Base-by-base conservation (phyloP, 2,113 vertebrate species). In the Verasper variegatus region DNA sequence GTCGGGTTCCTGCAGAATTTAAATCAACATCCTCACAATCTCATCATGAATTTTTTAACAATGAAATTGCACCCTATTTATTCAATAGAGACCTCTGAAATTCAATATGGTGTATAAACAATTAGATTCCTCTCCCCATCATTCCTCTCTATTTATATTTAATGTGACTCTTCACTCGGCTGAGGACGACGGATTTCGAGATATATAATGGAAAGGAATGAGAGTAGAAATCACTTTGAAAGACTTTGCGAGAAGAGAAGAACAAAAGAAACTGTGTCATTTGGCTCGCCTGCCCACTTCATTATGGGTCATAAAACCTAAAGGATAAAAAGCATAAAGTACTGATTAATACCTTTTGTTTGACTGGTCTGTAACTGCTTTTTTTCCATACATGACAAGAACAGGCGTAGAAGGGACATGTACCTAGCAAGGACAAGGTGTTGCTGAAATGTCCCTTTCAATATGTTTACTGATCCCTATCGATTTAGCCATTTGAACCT, bases 61-160 rank as follows among this genome's bases (percentile, higher is more conserved):
- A 75, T 76, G 76, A 89, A 91, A 93, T 90, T 88, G 83, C 63
- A 63, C 58, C 73, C 79, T 82, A 84, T 93, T 94, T 92, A 92
- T 90, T 89, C 84, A 91, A 90, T 82, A 84, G 85, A 93, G 91
- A 83, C 74, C 77, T 92, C 78, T 71, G 85, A 92, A 88, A 93
- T 92, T 88, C 83, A 92, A 88, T 86, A 88, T 77, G 84, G 74
- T 84, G 90, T 92, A 83, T 89, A 92, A 93, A 93, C 93, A 93
- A 93, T 93, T 92, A 82, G 85, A 90, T 83, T 88, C 78, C 80
- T 80, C 85, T 91, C 77, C 80, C 91, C 87, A 86, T 94, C 88
- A 88, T 81, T 90, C 90, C 76, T 69, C 88, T 73, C 81, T 83
- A 92, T 94, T 91, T 88, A 92, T 92, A 90, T 93, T 94, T 92